A percentile compares a stretch with the other conserved stretches of the same genome.
These are phyloP conservation scores for Leucophora obtusa DNA, from an alignment of 2,888 invertebrate genomes.

Conservation along the genomic window DNA sequence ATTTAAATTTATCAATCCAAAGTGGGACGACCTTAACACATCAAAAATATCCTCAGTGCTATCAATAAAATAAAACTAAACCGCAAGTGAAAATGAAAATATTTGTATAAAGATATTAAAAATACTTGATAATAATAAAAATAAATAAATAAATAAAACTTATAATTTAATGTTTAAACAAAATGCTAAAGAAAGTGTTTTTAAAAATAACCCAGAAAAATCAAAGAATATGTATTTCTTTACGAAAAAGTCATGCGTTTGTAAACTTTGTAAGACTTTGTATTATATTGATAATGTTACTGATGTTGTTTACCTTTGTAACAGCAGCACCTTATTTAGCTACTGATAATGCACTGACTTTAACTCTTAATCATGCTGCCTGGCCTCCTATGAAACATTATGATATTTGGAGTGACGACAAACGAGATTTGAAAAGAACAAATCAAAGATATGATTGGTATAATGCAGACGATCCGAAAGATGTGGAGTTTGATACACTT, in stretches of 20 bases:
- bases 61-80: too few species aligned
- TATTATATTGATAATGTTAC: conserved; percentile 16
- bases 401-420: conserved; percentile 75
- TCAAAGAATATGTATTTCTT: conserved; percentile 18
- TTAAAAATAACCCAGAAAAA: conserved; percentile 19
- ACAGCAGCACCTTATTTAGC: conserved; percentile 49
- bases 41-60: too few species aligned
- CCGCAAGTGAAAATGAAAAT: too few species aligned
- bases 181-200: conserved; percentile 52
- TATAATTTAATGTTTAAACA: neutral
- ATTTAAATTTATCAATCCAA: too few species aligned
- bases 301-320: conserved; percentile 33
- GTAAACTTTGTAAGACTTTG: neutral
- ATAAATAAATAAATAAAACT: neutral
- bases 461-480: conserved; percentile 11
- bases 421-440: conserved; percentile 23
- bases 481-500: conserved; percentile 11
- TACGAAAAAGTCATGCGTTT: neutral
- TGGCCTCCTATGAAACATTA: conserved; percentile 76
- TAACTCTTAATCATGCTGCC: conserved; percentile 59
- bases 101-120: too few species aligned
- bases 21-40: too few species aligned
- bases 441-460: conserved; percentile 31
- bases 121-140: too few species aligned
- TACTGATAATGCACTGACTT: conserved; percentile 40